phyloP scores from a whole-genome alignment of 2,113 vertebrate genomes.

The Sinocyclocheilus anshuiensis region DNA sequence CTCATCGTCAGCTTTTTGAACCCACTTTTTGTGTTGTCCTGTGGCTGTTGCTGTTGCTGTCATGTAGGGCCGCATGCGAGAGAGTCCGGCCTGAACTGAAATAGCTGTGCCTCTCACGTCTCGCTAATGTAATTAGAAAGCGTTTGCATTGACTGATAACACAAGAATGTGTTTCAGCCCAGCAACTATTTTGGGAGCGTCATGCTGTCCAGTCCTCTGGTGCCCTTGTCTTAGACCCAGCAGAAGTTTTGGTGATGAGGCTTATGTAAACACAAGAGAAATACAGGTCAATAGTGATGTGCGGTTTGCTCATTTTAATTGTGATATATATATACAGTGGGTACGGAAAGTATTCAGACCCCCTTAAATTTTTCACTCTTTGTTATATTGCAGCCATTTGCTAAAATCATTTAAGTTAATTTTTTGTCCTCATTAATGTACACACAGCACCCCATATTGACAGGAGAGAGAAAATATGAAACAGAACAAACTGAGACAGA shows the following conservation, averaged over 20 bases:
- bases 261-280: neutral
- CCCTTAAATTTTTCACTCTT: too few species aligned
- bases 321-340: neutral
- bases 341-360: too few species aligned
- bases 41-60: neutral
- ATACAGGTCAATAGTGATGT: neutral
- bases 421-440: too few species aligned
- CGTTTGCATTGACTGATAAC: conserved; percentile 70
- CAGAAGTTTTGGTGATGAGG: conserved; percentile 15
- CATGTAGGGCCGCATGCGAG: neutral
- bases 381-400: too few species aligned
- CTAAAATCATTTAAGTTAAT: too few species aligned
- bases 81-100: conserved; percentile 48
- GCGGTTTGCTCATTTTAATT: neutral
- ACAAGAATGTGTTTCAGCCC: conserved; percentile 66
- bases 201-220: conserved; percentile 51
- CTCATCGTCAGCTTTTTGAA: conserved; percentile 8
- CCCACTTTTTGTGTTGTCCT: neutral
- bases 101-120: conserved; percentile 57
- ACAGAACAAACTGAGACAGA: too few species aligned
- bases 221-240: conserved; percentile 58
- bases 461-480: too few species aligned
- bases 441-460: too few species aligned
- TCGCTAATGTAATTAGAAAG: conserved; percentile 65
- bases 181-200: conserved; percentile 63